A percentile compares a stretch with the other conserved stretches of the same genome.
These are phyloP conservation scores for Heliocidaris erythrogramma DNA, from an alignment of 35 echinoderm and acorn worm genomes.

Conservation along the genomic window DNA sequence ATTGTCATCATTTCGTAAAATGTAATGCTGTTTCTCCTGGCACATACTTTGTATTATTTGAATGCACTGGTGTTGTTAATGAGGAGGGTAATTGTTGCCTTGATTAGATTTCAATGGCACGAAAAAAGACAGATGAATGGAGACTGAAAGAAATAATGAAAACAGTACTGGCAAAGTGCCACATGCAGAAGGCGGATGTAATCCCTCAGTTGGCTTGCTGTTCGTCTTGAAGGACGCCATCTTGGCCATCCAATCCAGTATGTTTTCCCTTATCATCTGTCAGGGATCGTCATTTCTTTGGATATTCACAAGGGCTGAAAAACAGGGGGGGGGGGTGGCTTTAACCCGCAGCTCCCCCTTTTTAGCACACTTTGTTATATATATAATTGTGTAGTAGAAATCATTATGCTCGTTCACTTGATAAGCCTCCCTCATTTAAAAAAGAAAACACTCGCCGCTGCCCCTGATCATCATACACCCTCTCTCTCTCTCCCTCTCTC, in stretches of 20 bases:
- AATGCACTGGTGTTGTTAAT: neutral
- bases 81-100: neutral
- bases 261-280: neutral
- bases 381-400: no score
- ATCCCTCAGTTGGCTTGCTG: neutral
- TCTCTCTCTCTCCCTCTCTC: no score
- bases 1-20: neutral
- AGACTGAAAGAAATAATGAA: neutral
- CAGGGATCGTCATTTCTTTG: neutral
- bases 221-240: neutral
- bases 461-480: neutral
- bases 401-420: no score
- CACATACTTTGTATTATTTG: neutral
- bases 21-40: neutral
- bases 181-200: neutral
- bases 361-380: no score
- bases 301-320: neutral
- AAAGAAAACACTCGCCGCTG: neutral
- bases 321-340: no score
- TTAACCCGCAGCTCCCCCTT: no score
- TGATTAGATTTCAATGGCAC: neutral
- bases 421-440: neutral
- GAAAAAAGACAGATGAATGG: neutral
- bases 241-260: neutral
- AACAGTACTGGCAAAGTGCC: neutral